Percentiles rank a stretch among this genome's conserved stretches.
Evolutionary conservation across 2,797 vertebrate genomes (phyloP).

Genomic region (Danio jaintianensis): DNA sequence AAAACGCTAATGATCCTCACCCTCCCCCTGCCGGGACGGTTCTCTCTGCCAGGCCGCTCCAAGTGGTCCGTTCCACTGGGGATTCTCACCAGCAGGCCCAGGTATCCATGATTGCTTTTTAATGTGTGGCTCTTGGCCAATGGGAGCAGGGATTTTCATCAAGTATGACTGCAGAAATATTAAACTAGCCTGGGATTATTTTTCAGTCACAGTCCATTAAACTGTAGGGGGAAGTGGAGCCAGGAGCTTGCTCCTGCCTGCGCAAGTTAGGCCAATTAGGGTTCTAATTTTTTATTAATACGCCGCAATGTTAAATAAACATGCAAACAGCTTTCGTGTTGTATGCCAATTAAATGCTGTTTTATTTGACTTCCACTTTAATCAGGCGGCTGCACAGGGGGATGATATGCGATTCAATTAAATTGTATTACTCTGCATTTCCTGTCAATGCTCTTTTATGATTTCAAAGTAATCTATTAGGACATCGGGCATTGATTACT

Average conservation of each 20-base stretch:
- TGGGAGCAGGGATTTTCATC: constrained; percentile 64
- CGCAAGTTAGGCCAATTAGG: constrained; percentile 68
- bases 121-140: constrained; percentile 69
- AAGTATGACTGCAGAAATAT: constrained; percentile 69
- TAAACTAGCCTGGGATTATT: constrained; percentile 67
- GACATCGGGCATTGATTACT: constrained; percentile 65
- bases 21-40: constrained; percentile 52
- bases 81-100: constrained; percentile 67
- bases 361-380: constrained; percentile 74
- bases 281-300: constrained; percentile 68
- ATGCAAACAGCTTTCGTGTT: constrained; percentile 66
- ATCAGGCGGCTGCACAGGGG: constrained; percentile 63
- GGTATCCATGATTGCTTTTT: constrained; percentile 69
- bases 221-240: constrained; percentile 59
- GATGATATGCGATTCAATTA: constrained; percentile 72
- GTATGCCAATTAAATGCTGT: constrained; percentile 73
- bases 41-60: constrained; percentile 59
- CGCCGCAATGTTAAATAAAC: constrained; percentile 71
- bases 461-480: constrained; percentile 72
- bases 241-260: constrained; percentile 62
- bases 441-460: constrained; percentile 77
- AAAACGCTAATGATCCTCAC: constrained; percentile 61
- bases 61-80: constrained; percentile 62
- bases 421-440: constrained; percentile 74
- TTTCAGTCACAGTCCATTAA: constrained; percentile 69